phyloP scores from a whole-genome alignment of 2,797 vertebrate genomes.

The Ptychadena robeensis region DNA sequence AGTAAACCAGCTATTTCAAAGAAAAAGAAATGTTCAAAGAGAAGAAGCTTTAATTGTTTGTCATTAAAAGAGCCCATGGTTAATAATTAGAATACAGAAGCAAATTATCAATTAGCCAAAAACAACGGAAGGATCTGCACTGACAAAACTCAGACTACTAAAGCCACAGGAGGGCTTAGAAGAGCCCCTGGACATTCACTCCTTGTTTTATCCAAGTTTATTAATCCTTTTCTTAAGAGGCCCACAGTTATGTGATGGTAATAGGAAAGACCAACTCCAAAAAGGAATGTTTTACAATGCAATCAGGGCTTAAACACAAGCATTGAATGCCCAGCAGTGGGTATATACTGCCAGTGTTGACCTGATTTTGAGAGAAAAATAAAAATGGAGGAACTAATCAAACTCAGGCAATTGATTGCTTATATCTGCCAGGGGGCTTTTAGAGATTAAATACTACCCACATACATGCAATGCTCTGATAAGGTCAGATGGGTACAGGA shows the following conservation, averaged over 20 bases:
- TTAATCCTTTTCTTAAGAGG: not conserved
- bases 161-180: not conserved
- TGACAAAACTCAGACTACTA: not conserved
- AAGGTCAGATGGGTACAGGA: not conserved
- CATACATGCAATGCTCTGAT: not conserved
- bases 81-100: not conserved
- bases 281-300: not conserved
- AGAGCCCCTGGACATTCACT: not conserved
- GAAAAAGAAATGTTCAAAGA: slow-evolving; percentile 33
- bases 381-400: not conserved
- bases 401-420: not conserved
- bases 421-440: not conserved
- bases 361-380: not conserved
- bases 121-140: not conserved
- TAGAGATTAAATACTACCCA: not conserved
- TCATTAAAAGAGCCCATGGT: slow-evolving; percentile 3
- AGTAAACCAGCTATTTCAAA: not conserved
- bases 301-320: not conserved
- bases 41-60: slow-evolving; percentile 11
- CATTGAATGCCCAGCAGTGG: not conserved
- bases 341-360: not conserved
- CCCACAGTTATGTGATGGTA: too few relatives aligned
- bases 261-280: not conserved
- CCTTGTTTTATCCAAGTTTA: not conserved
- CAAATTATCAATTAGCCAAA: slow-evolving; percentile 31